Conservation (phyloP, 1,140 invertebrate species). For the Chironomus striatipennis region DNA sequence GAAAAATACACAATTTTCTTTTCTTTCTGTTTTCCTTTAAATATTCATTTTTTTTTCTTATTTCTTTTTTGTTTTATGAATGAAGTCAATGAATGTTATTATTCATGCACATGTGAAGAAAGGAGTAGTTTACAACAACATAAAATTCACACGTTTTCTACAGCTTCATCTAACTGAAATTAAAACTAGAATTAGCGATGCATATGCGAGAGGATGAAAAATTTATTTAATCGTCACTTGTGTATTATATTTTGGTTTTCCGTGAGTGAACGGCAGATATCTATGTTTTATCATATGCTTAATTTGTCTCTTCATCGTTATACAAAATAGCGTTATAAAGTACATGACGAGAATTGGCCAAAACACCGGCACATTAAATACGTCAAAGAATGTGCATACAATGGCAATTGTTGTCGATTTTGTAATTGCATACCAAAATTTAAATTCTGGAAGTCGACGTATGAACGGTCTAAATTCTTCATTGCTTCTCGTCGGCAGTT, state of each 20-base stretch:
- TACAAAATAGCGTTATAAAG: slow-evolving; percentile 95
- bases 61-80: not conserved
- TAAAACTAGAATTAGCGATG: slow-evolving; percentile 6
- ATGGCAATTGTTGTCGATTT: slow-evolving; percentile 91
- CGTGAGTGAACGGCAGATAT: slow-evolving; percentile 96
- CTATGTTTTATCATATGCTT: slow-evolving; percentile 99
- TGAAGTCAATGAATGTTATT: no score
- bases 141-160: slow-evolving; percentile 19
- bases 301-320: slow-evolving; percentile 99
- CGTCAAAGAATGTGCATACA: slow-evolving; percentile 93
- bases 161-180: slow-evolving; percentile 4
- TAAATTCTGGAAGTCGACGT: slow-evolving; percentile 95
- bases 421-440: slow-evolving; percentile 97
- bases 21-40: not conserved
- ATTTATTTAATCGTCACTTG: slow-evolving; percentile 41
- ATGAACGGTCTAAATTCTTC: slow-evolving; percentile 99
- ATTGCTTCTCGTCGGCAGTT: slow-evolving; percentile 85
- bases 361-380: slow-evolving; percentile 98
- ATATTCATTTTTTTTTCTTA: not conserved
- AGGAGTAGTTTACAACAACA: slow-evolving; percentile 5
- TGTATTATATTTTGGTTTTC: slow-evolving; percentile 80
- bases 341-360: slow-evolving; percentile 99
- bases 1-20: not conserved
- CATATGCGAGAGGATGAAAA: not conserved
- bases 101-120: not conserved